A percentile compares a stretch with the other conserved stretches of the same genome.
phyloP scores from a whole-genome alignment of 2,113 vertebrate species.

The Vulpes lagopus region DNA sequence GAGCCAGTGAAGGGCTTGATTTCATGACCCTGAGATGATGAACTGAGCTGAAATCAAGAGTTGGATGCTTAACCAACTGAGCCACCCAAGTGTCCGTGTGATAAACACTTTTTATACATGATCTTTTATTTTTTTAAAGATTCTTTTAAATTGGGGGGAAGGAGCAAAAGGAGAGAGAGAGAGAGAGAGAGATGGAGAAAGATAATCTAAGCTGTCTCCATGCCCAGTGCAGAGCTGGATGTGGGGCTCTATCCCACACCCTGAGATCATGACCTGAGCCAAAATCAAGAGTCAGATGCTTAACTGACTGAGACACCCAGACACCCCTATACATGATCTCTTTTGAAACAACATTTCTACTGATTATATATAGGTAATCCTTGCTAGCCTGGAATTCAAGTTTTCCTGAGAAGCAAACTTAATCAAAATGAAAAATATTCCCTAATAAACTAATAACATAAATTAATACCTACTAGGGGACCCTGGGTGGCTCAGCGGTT shows the following conservation, averaged over 20 bases:
- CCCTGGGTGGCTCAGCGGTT: too few species aligned
- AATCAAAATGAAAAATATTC: conserved; percentile 28
- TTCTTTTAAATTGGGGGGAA: background rate
- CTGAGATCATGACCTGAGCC: background rate
- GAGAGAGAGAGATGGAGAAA: background rate
- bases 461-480: background rate
- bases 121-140: background rate
- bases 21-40: background rate
- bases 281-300: background rate
- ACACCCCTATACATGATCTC: background rate
- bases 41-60: background rate
- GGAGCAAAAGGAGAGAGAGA: background rate
- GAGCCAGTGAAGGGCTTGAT: background rate
- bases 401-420: background rate
- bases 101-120: background rate
- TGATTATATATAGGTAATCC: background rate
- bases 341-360: background rate
- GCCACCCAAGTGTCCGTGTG: background rate
- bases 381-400: background rate
- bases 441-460: background rate
- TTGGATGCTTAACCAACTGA: background rate
- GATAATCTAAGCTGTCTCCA: background rate
- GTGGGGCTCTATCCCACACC: background rate
- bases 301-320: background rate
- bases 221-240: background rate